Evolutionary conservation across 2,113 vertebrate species (phyloP).

Genomic region (Hystrix brachyura): DNA sequence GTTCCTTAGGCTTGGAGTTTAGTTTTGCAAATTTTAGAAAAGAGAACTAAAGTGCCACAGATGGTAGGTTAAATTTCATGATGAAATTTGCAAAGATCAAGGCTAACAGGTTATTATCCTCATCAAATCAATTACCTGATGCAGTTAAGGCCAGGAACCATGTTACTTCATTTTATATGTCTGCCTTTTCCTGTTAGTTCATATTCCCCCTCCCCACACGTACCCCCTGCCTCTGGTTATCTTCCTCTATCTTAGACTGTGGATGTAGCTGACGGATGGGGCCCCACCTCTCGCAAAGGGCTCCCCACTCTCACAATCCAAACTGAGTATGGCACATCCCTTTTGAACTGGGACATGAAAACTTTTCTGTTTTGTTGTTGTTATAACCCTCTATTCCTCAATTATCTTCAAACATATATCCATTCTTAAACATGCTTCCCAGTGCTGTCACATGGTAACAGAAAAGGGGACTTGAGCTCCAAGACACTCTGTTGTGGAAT

Average conservation of each 20-base stretch:
- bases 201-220: too few species aligned
- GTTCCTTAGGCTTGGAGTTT: neutral
- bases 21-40: neutral
- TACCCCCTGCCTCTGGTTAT: neutral
- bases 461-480: neutral
- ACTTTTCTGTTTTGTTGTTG: neutral
- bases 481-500: neutral
- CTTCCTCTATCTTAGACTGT: neutral
- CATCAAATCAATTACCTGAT: neutral
- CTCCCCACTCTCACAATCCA: neutral
- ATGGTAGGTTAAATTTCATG: slow-evolving; percentile 27
- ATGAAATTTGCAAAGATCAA: slow-evolving; percentile 16
- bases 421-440: neutral
- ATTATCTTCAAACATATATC: neutral
- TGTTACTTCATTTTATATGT: neutral
- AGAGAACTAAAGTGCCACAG: neutral
- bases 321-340: neutral
- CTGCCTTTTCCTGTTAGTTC: neutral
- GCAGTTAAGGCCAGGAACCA: neutral
- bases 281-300: neutral
- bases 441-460: accelerated
- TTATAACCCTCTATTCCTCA: neutral
- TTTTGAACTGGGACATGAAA: neutral
- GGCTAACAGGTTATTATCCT: neutral
- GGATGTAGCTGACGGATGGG: neutral